A percentile compares a stretch with the other conserved stretches of the same genome.
phyloP scores from a whole-genome alignment of 2,113 vertebrate genomes.

The Tetrax tetrax region DNA sequence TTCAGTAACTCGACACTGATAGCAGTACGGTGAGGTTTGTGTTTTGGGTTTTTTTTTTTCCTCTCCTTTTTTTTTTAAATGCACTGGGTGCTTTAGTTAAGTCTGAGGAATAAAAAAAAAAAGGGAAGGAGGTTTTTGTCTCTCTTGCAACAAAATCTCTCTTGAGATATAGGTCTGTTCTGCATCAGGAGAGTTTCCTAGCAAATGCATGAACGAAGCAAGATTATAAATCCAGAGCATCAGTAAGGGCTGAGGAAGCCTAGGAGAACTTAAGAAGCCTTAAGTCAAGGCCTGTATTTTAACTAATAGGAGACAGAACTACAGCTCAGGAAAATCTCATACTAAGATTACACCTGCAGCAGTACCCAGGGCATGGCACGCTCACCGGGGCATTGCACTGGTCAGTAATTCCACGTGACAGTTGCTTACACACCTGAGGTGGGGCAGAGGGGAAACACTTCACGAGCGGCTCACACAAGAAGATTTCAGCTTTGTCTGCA shows the following conservation, averaged over 20 bases:
- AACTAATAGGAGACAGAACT: not conserved
- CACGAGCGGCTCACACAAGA: rapidly evolving
- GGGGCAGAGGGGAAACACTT: too few relatives aligned
- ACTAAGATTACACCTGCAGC: not conserved
- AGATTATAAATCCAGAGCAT: not conserved
- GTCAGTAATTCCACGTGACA: rapidly evolving
- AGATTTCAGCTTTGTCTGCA: not conserved
- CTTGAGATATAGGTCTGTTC: not conserved
- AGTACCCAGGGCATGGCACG: rapidly evolving
- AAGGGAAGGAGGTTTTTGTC: not conserved
- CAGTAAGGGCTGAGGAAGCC: not conserved
- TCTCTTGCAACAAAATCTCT: not conserved
- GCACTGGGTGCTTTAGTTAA: not conserved
- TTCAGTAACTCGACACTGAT: not conserved
- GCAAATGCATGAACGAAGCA: not conserved
- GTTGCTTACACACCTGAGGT: rapidly evolving
- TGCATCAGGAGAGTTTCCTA: not conserved
- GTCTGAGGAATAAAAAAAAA: not conserved
- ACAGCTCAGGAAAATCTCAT: not conserved
- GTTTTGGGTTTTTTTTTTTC: too few relatives aligned
- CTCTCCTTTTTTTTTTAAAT: not conserved
- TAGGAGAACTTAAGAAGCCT: not conserved
- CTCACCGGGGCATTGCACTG: rapidly evolving
- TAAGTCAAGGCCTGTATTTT: not conserved
- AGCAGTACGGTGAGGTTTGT: not conserved